Evolutionary conservation across 2,113 vertebrate genomes (phyloP).

Genomic region (Chinchilla lanigera): DNA sequence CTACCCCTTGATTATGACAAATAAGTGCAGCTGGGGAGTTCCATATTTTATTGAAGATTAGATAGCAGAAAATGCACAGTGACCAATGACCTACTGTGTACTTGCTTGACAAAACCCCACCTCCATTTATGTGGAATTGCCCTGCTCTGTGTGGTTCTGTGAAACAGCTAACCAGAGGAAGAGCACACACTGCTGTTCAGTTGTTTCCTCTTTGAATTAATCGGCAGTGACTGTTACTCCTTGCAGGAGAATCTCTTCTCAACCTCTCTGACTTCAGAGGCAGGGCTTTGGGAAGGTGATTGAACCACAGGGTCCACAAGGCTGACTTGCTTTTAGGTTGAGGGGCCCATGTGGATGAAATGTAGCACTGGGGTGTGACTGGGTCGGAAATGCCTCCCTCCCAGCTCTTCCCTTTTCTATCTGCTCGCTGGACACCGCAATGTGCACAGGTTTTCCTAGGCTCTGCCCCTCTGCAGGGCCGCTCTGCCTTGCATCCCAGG

Average conservation of each 20-base stretch:
- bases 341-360: neutral
- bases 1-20: neutral
- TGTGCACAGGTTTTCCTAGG: neutral
- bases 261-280: neutral
- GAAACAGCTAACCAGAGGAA: neutral
- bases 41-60: neutral
- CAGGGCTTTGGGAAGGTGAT: neutral
- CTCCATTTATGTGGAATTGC: accelerated
- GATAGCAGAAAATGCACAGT: neutral
- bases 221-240: neutral
- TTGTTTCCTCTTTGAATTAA: accelerated
- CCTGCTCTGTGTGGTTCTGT: accelerated
- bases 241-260: neutral
- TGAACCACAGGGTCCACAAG: neutral
- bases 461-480: neutral
- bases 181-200: neutral
- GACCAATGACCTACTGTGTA: neutral
- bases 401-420: neutral
- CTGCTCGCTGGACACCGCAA: neutral
- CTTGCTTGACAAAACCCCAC: neutral
- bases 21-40: neutral
- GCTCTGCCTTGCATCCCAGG: neutral
- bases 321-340: neutral
- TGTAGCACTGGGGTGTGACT: neutral
- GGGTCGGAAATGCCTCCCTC: neutral